Evolutionary conservation across 2,888 invertebrate species (phyloP), one percentile per base, ranked within the genome.

Genomic region (Hymenopus coronatus): DNA sequence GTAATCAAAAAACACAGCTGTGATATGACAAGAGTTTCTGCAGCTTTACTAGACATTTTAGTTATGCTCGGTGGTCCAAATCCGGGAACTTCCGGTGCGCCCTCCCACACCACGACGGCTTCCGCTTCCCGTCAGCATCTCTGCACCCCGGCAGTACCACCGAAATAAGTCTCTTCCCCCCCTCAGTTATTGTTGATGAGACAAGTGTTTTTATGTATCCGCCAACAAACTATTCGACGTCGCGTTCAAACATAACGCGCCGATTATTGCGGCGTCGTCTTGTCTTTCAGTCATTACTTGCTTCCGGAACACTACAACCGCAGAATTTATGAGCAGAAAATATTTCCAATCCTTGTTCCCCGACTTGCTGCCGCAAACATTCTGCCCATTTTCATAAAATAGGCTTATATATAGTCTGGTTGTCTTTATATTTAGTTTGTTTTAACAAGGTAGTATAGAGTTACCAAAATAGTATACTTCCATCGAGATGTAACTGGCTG

Each of bases 11-110:
- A 70, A 25, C 54, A 70, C 54, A 70, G 54, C 54, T 70, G 54
- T 70, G 20, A 20, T 70, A 25, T 70, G 54, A 70, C 54, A 70
- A 3, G 6, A 33, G 33, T 40, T 40, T 40, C 40, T 40, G 6
- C 40, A 40, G 40, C 40, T 70, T 70, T 70, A 20, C 40, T 70
- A 70, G 54, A 70, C 54, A 40, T 70, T 70, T 25, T 70, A 70
- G 54, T 30, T 40, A 88, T 33, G 88, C 54, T 88, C 88, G 40
- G 28, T 88, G 84, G 88, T 88, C 88, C 88, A 88, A 83, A 88
- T 88, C 84, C 88, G 15, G 28, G 27, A 82, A 84, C 88, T 88
- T 88, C 88, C 88, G 84, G 28, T 46, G 40, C 14, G 27, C 54
- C 28, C 81, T 40, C 40, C 88, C 88, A 83, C 27, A 83, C 8